Base-by-base conservation (phyloP, 2,888 invertebrate species). In the Thumatha senex region DNA sequence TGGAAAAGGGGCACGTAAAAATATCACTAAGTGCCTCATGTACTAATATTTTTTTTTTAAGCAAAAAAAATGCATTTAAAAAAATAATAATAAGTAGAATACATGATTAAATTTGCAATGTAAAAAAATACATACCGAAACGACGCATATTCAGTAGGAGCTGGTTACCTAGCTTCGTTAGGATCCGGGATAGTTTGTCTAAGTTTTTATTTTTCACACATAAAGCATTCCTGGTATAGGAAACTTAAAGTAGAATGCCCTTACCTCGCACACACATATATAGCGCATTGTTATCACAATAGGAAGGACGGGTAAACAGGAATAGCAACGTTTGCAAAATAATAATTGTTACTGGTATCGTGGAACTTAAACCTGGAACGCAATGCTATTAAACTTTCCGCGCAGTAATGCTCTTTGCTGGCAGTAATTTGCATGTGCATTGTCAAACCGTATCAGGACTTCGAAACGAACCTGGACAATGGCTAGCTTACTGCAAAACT, bases 391-490 rank as follows among this genome's bases (percentile, higher is more conserved):
- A 85, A 88, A 89, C 81, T 89, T 90, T 82, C 81, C 76, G 79
- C 72, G 72, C 78, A 76, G 78, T 74, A 82, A 80, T 79, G 84
- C 80, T 77, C 79, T 78, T 81, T 80, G 78, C 81, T 68, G 74
- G 74, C 70, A 78, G 78, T 81, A 86, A 89, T 91, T 89, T 89
- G 87, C 89, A 89, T 89, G 82, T 82, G 84, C 84, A 89, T 89
- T 89, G 89, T 89, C 88, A 84, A 84, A 85, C 84, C 82, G 84
- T 85, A 89, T 89, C 82, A 83, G 82, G 82, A 81, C 72, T 82
- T 82, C 63, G 78, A 68, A 84, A 84, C 79, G 78, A 77, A 78
- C 75, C 80, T 76, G 79, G 76, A 76, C 82, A 72, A 57, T 74
- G 77, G 80, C 74, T 80, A 78, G 77, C 79, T 81, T 76, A 78